Evolutionary conservation across 2,888 invertebrate species (phyloP), one percentile per base, ranked within the genome.

Genomic region (Lasioglossum villosulum): DNA sequence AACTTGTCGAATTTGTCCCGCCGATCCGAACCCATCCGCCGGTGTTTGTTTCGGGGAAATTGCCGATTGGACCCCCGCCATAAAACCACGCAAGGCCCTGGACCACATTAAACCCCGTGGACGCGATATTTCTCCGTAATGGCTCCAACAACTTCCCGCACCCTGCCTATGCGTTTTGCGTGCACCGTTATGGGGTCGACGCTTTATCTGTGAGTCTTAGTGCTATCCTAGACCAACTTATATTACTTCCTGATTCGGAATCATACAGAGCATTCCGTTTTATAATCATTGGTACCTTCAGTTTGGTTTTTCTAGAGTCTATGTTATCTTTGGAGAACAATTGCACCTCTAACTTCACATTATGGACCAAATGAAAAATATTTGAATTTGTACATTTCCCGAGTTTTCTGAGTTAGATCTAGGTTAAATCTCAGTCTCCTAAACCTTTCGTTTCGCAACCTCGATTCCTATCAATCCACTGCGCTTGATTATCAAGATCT

Each of bases 1-100:
- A 59, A 75, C 37, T 74, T 48, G 72, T 73, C 39, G n/a, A 56
- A 68, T 73, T 73, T 48, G 45, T 45, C 68, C 68, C 72, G 72
- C 30, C 72, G 45, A 19, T 30, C 42, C 27, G 72, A 72, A 8
- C 30, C 30, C 19, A 19, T 72, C 30, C 72, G 34, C 48, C 59
- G 48, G 4, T 42, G 72, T 48, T 68, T 48, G 72, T 73, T 73
- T 73, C 72, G 34, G 72, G 48, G 72, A 73, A 45, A 73, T 48
- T 48, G 72, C 39, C 16, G n/a, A 37, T 75, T 6, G n/a, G 12
- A 34, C 37, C 48, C 19, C 48, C 48, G 5, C 72, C 19, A 73
- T 75, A 30, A 68, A 68, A 39, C 66, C n/a, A 30, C 16, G 37
- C 23, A 23, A 23, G n/a, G 4, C 37, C 1, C 4, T 5, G 68